Conservation (phyloP, 2,888 invertebrate species). For the Agapostemon virescens region DNA sequence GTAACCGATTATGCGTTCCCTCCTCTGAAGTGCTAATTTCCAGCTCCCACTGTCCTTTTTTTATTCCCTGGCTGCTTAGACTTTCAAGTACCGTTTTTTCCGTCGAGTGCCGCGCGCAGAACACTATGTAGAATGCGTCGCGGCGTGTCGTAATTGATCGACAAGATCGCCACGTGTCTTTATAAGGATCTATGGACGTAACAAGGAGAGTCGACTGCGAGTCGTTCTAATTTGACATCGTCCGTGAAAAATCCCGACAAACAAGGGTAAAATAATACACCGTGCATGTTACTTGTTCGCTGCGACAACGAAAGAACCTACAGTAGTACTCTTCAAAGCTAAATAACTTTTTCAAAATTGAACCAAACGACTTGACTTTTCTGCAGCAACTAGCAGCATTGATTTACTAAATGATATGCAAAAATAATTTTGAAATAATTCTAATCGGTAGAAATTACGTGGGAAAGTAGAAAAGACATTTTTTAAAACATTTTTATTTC, state of each 20-base stretch:
- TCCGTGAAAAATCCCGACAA: constrained; percentile 47
- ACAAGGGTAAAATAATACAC: constrained; percentile 32
- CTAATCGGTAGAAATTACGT: too few relatives aligned
- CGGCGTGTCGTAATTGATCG: constrained; percentile 32
- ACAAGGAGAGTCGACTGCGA: constrained; percentile 38
- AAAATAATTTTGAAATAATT: too few relatives aligned
- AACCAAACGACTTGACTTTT: too few relatives aligned
- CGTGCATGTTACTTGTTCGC: neutral
- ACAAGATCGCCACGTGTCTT: constrained; percentile 45
- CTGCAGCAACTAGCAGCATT: too few relatives aligned
- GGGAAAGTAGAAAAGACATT: too few relatives aligned
- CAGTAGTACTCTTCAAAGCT: too few relatives aligned
- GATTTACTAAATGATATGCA: too few relatives aligned
- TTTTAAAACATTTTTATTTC: too few relatives aligned
- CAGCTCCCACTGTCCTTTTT: neutral
- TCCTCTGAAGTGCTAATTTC: neutral
- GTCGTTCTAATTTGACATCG: constrained; percentile 51
- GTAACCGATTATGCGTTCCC: neutral
- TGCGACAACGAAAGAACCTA: constrained; percentile 6
- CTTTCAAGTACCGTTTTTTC: constrained; percentile 14
- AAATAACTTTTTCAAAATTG: too few relatives aligned
- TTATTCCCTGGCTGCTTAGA: neutral
- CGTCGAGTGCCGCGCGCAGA: constrained; percentile 10
- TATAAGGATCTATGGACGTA: constrained; percentile 49
- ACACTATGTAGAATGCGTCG: constrained; percentile 27